phyloP scores from a whole-genome alignment of 2,888 invertebrate genomes.

The Megastigmus dorsalis region DNA sequence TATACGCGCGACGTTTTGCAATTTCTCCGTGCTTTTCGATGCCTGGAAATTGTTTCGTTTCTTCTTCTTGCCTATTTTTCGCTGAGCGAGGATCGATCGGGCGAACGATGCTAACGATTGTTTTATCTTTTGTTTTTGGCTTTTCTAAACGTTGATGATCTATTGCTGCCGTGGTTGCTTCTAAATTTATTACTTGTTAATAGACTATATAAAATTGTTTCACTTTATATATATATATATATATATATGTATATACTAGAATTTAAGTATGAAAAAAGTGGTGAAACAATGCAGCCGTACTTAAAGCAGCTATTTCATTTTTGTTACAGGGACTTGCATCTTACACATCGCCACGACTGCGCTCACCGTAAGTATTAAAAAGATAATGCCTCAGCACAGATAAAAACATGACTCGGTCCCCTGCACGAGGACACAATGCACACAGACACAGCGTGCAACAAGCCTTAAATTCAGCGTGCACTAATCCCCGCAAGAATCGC shows the following conservation, averaged over 20 bases:
- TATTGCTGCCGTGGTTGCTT: not conserved
- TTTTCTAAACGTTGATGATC: too few species aligned
- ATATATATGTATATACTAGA: too few species aligned
- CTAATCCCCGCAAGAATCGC: slow-evolving; percentile 9
- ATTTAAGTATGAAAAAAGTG: too few species aligned
- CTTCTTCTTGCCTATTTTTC: not conserved
- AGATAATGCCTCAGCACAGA: too few species aligned
- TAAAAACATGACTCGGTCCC: not conserved
- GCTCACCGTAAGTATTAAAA: slow-evolving; percentile 68
- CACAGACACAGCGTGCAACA: not conserved
- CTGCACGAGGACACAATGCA: not conserved
- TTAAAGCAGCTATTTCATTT: not conserved
- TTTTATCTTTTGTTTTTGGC: not conserved
- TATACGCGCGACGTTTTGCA: not conserved
- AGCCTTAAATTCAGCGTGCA: slow-evolving; percentile 35
- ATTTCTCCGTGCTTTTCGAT: slow-evolving; percentile 24
- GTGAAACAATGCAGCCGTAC: too few species aligned
- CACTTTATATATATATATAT: too few species aligned
- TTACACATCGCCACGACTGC: slow-evolving; percentile 70
- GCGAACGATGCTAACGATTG: too few species aligned
- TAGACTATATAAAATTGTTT: too few species aligned
- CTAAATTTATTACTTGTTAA: not conserved
- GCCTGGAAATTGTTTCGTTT: not conserved
- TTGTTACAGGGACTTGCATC: slow-evolving; percentile 63
- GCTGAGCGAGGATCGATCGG: too few species aligned